Percentiles rank a stretch among this genome's conserved stretches.
These are phyloP conservation scores for Acanthiza pusilla DNA, from an alignment of 2,797 vertebrate genomes.

Conservation along the genomic window DNA sequence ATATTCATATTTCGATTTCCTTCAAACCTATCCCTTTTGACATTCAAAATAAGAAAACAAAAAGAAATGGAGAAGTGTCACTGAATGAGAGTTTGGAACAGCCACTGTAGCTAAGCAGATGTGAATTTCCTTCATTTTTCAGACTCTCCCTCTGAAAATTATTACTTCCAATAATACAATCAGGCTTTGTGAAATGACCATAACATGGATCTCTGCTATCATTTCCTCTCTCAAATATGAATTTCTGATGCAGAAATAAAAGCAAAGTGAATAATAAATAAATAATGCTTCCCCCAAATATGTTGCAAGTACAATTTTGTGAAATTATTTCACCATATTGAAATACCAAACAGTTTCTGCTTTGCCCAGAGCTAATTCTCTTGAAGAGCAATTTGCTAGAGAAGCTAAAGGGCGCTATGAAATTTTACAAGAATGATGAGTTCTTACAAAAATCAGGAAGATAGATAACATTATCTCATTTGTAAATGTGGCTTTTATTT, in stretches of 20 bases:
- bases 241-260: background rate
- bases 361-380: background rate
- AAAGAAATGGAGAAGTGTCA: background rate
- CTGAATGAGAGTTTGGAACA: background rate
- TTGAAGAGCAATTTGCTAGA: background rate
- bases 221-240: background rate
- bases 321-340: background rate
- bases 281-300: background rate
- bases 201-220: background rate
- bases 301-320: background rate
- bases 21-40: background rate
- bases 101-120: background rate
- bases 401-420: background rate
- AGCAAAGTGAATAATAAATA: background rate
- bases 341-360: background rate
- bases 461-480: background rate
- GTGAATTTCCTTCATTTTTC: background rate
- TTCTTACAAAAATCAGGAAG: background rate
- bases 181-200: background rate
- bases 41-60: background rate
- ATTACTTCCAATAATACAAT: background rate
- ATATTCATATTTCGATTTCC: background rate
- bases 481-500: background rate
- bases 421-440: background rate
- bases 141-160: background rate